A percentile compares a stretch with the other conserved stretches of the same genome.
Conservation (phyloP, 2,888 invertebrate species). For the Meliscaeva auricollis region DNA sequence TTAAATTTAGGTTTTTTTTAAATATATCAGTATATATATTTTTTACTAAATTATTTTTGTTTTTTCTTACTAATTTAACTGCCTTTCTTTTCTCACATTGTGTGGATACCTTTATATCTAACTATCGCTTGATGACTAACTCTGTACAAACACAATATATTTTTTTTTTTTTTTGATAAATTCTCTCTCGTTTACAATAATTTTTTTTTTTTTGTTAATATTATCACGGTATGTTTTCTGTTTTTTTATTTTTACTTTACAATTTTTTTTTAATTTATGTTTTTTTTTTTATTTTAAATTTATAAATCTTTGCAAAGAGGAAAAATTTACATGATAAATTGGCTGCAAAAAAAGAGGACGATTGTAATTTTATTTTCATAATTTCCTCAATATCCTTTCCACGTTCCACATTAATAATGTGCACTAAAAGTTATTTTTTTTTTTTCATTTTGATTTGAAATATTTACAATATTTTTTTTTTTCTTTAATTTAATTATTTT, state of each 20-base stretch:
- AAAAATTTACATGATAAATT: constrained; percentile 77
- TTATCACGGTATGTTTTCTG: constrained; percentile 72
- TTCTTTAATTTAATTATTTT: constrained; percentile 37
- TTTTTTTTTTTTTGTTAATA: constrained; percentile 72
- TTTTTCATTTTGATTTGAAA: constrained; percentile 53
- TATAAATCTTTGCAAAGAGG: constrained; percentile 63
- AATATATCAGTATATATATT: constrained; percentile 77
- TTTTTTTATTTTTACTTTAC: constrained; percentile 68
- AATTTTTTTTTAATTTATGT: constrained; percentile 35
- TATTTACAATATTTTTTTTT: constrained; percentile 66
- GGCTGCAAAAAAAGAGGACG: constrained; percentile 64
- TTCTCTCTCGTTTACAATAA: constrained; percentile 50
- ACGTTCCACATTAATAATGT: constrained; percentile 50
- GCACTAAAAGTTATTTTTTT: too few species aligned
- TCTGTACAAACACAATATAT: constrained; percentile 69
- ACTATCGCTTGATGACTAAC: constrained; percentile 66
- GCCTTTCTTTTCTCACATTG: constrained; percentile 73
- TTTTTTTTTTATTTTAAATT: constrained; percentile 24
- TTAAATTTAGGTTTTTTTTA: constrained; percentile 79
- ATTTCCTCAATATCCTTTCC: constrained; percentile 41
- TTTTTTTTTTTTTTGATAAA: constrained; percentile 57
- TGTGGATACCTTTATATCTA: constrained; percentile 35
- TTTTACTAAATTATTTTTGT: constrained; percentile 41
- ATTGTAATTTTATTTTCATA: constrained; percentile 29
- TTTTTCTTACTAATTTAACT: constrained; percentile 78